Conservation (phyloP, 2,113 vertebrate genomes). For the Oreotragus oreotragus region DNA sequence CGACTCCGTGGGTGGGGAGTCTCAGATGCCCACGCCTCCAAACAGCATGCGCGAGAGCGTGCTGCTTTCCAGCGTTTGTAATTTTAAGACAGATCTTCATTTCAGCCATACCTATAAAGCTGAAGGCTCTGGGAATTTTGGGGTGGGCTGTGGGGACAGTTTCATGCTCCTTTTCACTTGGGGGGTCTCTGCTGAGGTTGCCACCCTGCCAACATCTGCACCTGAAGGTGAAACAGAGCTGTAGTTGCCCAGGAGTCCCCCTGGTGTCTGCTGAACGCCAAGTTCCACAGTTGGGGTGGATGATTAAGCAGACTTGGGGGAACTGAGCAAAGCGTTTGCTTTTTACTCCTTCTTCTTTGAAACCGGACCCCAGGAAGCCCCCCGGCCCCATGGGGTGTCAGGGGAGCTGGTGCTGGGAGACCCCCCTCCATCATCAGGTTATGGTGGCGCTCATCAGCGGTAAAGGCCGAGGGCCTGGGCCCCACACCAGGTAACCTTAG, state of each 20-base stretch:
- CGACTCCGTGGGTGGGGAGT: not conserved
- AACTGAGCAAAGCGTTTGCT: not conserved
- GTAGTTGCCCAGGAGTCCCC: rapidly evolving
- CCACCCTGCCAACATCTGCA: rapidly evolving
- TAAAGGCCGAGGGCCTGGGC: too few species aligned
- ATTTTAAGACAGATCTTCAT: not conserved
- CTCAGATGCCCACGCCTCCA: not conserved
- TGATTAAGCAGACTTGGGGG: not conserved
- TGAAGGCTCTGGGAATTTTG: not conserved
- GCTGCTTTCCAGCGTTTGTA: not conserved
- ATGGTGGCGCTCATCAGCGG: not conserved
- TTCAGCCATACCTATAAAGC: too few species aligned
- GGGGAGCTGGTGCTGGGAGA: not conserved
- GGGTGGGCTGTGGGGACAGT: not conserved
- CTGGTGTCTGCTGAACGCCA: not conserved
- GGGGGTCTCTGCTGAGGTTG: too few species aligned
- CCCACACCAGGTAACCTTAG: rapidly evolving
- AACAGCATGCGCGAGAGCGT: rapidly evolving
- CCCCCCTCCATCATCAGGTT: rapidly evolving
- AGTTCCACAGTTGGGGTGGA: not conserved
- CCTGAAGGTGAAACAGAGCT: not conserved
- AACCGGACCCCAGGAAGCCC: not conserved
- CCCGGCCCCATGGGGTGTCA: rapidly evolving
- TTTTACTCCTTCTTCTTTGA: not conserved
- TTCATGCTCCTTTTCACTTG: not conserved